phyloP scores from a whole-genome alignment of 2,888 invertebrate genomes.

The Tetragonisca angustula region DNA sequence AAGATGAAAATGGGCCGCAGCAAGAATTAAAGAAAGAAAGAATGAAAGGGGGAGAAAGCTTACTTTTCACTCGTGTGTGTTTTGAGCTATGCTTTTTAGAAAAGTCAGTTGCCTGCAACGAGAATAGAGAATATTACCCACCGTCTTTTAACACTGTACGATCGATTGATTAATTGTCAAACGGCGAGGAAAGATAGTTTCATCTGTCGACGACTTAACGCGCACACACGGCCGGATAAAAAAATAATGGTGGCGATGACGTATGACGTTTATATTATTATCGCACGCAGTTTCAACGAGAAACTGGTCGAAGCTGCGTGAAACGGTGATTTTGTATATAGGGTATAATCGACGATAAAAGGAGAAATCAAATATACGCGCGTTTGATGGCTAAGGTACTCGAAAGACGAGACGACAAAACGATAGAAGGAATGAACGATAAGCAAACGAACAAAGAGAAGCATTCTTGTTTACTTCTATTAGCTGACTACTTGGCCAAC shows the following conservation, averaged over 20 bases:
- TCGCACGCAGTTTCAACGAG: neutral
- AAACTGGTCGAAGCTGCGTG: neutral
- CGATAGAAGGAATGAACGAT: slow-evolving; percentile 12
- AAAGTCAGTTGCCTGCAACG: slow-evolving; percentile 68
- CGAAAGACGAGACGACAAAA: neutral
- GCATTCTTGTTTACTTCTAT: slow-evolving; percentile 74
- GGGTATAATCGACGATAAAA: neutral
- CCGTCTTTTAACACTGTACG: neutral
- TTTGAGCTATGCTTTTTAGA: slow-evolving; percentile 72
- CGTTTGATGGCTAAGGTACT: slow-evolving; percentile 1
- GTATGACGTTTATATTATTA: slow-evolving; percentile 9
- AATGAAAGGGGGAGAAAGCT: neutral
- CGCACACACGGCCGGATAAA: slow-evolving; percentile 17
- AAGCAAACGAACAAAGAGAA: slow-evolving; percentile 32
- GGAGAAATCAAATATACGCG: neutral
- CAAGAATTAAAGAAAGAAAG: neutral
- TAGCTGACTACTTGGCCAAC: slow-evolving; percentile 74
- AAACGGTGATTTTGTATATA: slow-evolving; percentile 39
- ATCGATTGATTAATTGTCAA: slow-evolving; percentile 42
- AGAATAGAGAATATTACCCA: slow-evolving; percentile 35
- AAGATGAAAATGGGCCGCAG: neutral
- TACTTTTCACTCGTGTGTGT: slow-evolving; percentile 51
- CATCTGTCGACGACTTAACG: slow-evolving; percentile 51
- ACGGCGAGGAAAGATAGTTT: slow-evolving; percentile 42
- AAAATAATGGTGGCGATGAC: neutral